Percentiles rank a stretch among this genome's conserved stretches.
These are phyloP conservation scores for Brachyrhaphis roseni DNA, from an alignment of 2,797 vertebrate species.

Conservation along the genomic window DNA sequence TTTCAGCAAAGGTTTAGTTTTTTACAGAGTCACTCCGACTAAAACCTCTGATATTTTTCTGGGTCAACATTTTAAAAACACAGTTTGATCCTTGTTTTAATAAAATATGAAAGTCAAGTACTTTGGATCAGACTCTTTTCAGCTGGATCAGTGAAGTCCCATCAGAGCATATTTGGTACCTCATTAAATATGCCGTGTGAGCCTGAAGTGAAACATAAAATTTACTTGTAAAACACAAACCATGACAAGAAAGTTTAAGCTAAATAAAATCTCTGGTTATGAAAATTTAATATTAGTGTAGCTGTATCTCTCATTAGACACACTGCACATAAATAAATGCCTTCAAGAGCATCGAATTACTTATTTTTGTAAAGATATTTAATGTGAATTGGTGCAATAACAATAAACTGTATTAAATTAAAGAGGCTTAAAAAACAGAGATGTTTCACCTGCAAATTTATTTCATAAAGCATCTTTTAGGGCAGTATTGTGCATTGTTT, in stretches of 20 bases:
- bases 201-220: not conserved
- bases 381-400: not conserved
- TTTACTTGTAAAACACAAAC: constrained; percentile 1
- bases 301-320: not conserved
- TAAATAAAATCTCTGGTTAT: not conserved
- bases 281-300: not conserved
- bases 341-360: not conserved
- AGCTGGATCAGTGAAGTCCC: not conserved
- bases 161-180: not conserved
- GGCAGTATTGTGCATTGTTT: not conserved
- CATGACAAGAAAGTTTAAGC: not conserved
- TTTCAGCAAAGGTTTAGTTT: not conserved
- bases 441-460: not conserved
- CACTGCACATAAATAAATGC: not conserved
- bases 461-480: not conserved
- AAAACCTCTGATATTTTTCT: not conserved
- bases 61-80: not conserved
- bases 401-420: not conserved
- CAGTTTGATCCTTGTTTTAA: constrained; percentile 6
- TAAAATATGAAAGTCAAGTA: constrained; percentile 14
- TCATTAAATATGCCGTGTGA: not conserved
- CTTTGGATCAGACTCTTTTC: not conserved
- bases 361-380: not conserved
- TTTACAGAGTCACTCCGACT: not conserved
- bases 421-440: not conserved